A percentile compares a stretch with the other conserved stretches of the same genome.
Conservation (phyloP, 2,888 invertebrate species). For the Ochropleura plecta region DNA sequence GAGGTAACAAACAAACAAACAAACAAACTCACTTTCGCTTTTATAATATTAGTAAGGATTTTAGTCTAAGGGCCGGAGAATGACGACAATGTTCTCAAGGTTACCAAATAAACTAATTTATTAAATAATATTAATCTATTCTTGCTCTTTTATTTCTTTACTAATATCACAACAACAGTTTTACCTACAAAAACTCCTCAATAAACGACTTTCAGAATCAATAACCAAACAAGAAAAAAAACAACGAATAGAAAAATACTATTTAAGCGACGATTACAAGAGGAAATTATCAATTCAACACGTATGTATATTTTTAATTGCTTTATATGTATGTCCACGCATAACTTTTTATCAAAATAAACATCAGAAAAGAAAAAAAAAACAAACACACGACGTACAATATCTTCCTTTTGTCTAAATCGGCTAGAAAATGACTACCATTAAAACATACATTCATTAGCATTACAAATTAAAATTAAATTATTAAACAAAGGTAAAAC, state of each 20-base stretch:
- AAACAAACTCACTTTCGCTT: too few species aligned
- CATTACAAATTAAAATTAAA: neutral
- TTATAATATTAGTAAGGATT: too few species aligned
- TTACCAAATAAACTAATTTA: neutral
- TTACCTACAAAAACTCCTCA: neutral
- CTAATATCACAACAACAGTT: neutral
- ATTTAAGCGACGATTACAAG: too few species aligned
- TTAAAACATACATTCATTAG: neutral
- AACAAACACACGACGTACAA: neutral
- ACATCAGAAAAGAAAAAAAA: neutral
- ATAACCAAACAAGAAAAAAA: neutral
- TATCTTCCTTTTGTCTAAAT: neutral
- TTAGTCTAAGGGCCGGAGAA: neutral
- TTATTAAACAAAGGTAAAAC: slow-evolving; percentile 1
- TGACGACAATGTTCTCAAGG: neutral
- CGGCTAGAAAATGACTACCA: neutral
- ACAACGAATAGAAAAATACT: too few species aligned
- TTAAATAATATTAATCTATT: neutral
- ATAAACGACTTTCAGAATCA: neutral
- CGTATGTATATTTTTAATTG: too few species aligned
- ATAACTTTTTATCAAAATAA: too few species aligned
- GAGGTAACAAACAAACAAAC: too few species aligned
- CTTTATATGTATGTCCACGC: too few species aligned
- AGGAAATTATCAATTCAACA: too few species aligned
- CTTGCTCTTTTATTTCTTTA: too few species aligned